Evolutionary conservation across 1,140 invertebrate genomes (phyloP).

Genomic region (Hydropsyche tenuis): DNA sequence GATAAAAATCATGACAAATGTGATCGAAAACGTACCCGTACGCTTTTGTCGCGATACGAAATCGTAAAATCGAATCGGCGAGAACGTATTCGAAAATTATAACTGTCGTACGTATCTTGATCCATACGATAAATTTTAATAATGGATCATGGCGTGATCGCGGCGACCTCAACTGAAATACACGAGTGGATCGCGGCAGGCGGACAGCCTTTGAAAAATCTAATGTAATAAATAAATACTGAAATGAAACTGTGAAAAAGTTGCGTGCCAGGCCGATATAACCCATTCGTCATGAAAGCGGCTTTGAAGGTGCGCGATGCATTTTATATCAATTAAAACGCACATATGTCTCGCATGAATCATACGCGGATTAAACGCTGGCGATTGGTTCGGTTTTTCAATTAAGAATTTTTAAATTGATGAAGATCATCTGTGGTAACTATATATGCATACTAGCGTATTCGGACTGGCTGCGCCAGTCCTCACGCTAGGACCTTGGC

Average conservation of each 20-base stretch:
- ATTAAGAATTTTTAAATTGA: too few relatives aligned
- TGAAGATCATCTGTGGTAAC: too few relatives aligned
- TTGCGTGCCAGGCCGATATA: not conserved
- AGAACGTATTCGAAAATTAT: constrained; percentile 7
- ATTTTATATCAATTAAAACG: not conserved
- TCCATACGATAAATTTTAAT: constrained; percentile 1
- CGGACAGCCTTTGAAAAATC: not conserved
- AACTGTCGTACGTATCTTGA: not conserved
- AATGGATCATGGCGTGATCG: not conserved
- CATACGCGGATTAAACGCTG: too few relatives aligned
- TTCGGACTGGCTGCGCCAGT: too few relatives aligned
- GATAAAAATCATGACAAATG: too few relatives aligned
- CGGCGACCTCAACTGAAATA: not conserved
- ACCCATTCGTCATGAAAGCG: not conserved
- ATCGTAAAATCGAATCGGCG: not conserved
- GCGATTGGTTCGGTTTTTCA: too few relatives aligned
- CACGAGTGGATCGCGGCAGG: not conserved
- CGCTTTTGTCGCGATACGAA: not conserved
- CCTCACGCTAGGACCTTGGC: too few relatives aligned
- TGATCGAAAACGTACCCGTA: too few relatives aligned
- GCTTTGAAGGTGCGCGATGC: not conserved
- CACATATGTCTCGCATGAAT: too few relatives aligned
- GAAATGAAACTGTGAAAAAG: constrained; percentile 2
- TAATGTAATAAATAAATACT: not conserved
- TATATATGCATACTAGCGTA: too few relatives aligned